A percentile compares a stretch with the other conserved stretches of the same genome.
These are phyloP conservation scores for Idaea biselata DNA, from an alignment of 2,888 invertebrate genomes.

Conservation along the genomic window DNA sequence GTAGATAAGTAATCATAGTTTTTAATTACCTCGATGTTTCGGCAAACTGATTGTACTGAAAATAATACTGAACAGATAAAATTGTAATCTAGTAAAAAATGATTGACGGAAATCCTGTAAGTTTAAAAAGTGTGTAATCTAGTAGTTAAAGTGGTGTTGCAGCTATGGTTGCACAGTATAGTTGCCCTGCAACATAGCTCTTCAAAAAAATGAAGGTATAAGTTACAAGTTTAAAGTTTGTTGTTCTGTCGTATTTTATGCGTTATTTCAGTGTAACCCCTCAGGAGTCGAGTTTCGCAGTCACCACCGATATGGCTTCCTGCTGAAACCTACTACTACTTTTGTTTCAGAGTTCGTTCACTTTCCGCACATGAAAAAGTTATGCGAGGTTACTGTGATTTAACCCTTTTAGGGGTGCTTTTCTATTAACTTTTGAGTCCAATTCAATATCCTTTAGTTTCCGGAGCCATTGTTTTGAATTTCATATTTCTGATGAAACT, in stretches of 20 bases:
- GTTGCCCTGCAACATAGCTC: no score
- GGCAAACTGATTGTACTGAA: no score
- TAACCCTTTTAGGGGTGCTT: conserved; percentile 6
- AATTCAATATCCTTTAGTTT: neutral
- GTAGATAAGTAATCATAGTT: no score
- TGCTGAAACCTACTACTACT: conserved; percentile 66
- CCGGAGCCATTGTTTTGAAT: neutral
- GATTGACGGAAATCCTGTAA: no score
- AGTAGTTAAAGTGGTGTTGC: no score
- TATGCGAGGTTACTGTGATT: conserved; percentile 17
- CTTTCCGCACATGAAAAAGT: conserved; percentile 40
- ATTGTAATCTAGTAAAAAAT: no score
- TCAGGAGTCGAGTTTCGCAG: conserved; percentile 43
- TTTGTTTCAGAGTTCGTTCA: conserved; percentile 55
- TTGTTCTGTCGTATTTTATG: conserved; percentile 5
- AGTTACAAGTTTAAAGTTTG: neutral
- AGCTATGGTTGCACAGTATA: no score
- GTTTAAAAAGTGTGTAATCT: no score
- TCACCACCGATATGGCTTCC: conserved; percentile 65
- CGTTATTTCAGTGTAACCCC: conserved; percentile 19
- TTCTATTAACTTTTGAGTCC: conserved; percentile 6
- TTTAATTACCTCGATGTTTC: no score
- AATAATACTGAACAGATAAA: no score
- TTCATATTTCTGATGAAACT: neutral
- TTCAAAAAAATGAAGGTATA: neutral